Percentiles rank a stretch among this genome's conserved stretches.
Conservation (phyloP, 2,888 invertebrate species). For the Xestoiulus laeticollis region DNA sequence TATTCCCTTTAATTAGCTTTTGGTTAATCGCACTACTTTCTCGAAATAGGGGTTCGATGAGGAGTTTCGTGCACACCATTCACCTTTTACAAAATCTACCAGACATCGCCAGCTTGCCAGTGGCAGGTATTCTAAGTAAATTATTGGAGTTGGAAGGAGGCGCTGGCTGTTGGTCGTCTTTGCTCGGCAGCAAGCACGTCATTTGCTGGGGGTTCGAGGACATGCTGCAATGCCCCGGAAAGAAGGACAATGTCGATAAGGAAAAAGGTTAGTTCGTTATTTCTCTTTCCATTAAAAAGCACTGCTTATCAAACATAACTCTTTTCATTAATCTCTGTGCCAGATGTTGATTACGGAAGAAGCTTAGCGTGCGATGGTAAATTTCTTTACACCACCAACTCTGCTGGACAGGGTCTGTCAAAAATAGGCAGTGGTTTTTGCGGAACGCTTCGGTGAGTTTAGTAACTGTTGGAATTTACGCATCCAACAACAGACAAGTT, state of each 20-base stretch:
- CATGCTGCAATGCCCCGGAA: conserved; percentile 39
- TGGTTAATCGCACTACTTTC: too few relatives aligned
- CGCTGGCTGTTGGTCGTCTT: conserved; percentile 49
- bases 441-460: conserved; percentile 62
- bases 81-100: conserved; percentile 54
- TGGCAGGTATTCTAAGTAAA: conserved; percentile 51
- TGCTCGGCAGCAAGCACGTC: conserved; percentile 53
- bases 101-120: conserved; percentile 50
- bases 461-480: neutral
- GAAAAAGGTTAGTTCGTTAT: conserved; percentile 47
- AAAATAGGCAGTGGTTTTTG: conserved; percentile 64
- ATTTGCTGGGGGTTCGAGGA: conserved; percentile 56
- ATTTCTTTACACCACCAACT: conserved; percentile 63
- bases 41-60: conserved; percentile 52
- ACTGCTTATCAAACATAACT: too few relatives aligned
- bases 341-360: conserved; percentile 61
- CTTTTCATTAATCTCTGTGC: conserved; percentile 11
- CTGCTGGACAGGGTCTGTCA: conserved; percentile 62
- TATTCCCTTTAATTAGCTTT: too few relatives aligned
- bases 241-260: conserved; percentile 52
- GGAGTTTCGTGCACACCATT: conserved; percentile 53
- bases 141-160: conserved; percentile 55
- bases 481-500: neutral
- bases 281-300: too few relatives aligned
- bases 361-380: conserved; percentile 63